Evolutionary conservation across 2,888 invertebrate genomes (phyloP).

Genomic region (Caenorhabditis sp.): DNA sequence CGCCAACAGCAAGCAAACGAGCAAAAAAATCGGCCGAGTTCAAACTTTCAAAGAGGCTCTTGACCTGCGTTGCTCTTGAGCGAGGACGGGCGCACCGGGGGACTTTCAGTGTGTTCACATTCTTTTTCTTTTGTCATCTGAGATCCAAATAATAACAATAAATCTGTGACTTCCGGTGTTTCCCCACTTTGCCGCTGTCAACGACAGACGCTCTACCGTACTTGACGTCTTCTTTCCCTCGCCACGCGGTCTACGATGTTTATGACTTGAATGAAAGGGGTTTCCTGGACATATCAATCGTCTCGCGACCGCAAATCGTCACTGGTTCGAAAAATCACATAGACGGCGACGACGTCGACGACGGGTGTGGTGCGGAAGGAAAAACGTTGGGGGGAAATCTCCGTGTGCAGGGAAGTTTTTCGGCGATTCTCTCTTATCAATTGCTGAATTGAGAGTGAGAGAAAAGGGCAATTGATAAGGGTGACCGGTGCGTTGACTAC

Average conservation of each 20-base stretch:
- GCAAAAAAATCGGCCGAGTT: slow-evolving; percentile 13
- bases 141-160: slow-evolving; percentile 19
- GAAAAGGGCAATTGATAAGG: slow-evolving; percentile 34
- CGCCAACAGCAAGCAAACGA: slow-evolving; percentile 18
- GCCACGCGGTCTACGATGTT: slow-evolving; percentile 53
- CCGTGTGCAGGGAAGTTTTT: slow-evolving; percentile 10
- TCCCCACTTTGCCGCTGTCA: slow-evolving; percentile 29
- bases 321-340: slow-evolving; percentile 51
- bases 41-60: slow-evolving; percentile 36
- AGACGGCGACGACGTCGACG: slow-evolving; percentile 6
- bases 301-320: slow-evolving; percentile 33
- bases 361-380: slow-evolving; percentile 27
- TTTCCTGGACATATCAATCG: slow-evolving; percentile 46
- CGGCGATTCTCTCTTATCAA: slow-evolving; percentile 25
- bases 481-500: slow-evolving; percentile 28
- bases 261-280: slow-evolving; percentile 39
- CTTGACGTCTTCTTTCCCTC: slow-evolving; percentile 27
- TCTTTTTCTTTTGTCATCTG: neutral
- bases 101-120: neutral
- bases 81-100: neutral
- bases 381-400: slow-evolving; percentile 3
- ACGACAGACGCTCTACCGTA: slow-evolving; percentile 34
- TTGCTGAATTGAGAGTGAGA: slow-evolving; percentile 4
- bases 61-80: slow-evolving; percentile 3
- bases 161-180: slow-evolving; percentile 43